Evolutionary conservation across 2,797 vertebrate genomes (phyloP), one percentile per base, ranked within the genome.

Genomic region (Ctenopoma kingsleyae): DNA sequence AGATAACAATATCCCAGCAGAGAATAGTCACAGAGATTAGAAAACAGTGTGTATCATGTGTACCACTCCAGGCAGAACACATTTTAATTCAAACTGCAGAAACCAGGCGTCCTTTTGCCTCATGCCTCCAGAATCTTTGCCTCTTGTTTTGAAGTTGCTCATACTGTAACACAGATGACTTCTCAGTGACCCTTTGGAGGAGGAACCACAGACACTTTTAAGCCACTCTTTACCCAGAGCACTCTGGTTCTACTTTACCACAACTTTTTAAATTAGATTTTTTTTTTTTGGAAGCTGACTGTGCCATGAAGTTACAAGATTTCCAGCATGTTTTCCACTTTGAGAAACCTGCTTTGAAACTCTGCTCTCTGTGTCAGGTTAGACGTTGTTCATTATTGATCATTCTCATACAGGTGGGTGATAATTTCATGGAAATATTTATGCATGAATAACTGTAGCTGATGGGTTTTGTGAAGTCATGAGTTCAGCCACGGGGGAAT

Each of bases 271-370:
- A 81, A 82, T 71, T 43, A 27, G 44, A 53, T 32, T 32, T 32
- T 32, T 8, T 76, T 80, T 32, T 74, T 80, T 81, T 79, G 80
- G 70, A 80, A 81, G 60, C 62, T 55, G 73, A 54, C 64, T 44
- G 27, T 47, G 48, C 32, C 38, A 9, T 38, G 30, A 67, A 53
- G 57, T 44, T 52, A 56, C 47, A 41, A 38, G 36, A 9, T 41
- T 64, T 74, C 32, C 22, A 15, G 40, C 40, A 27, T 49, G 35
- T 15, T 36, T 17, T n/a, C 51, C 36, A 40, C 38, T 20, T 13
- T 13, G 16, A 49, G 43, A 43, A 60, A 56, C 35, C n/a, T 5
- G 6, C 7, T 8, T 8, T 15, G 8, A 78, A 76, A 46, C 22
- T 41, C 58, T 38, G 17, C 10, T 3, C 8, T 51, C n/a, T 60